phyloP scores from a whole-genome alignment of 2,888 invertebrate species.

The Eupithecia centaureata region DNA sequence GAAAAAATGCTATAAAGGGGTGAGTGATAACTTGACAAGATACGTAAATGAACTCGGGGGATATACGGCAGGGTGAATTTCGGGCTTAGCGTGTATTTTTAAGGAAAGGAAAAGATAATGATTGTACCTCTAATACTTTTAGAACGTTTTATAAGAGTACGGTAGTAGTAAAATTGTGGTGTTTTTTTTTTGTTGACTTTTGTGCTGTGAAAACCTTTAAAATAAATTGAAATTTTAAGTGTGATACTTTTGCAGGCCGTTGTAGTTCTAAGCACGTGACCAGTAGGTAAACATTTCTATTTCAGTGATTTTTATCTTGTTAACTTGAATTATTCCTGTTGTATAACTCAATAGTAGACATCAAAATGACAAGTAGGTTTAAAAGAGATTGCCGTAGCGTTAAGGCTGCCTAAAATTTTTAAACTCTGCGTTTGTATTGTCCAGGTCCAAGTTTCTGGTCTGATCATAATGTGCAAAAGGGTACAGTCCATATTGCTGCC shows the following conservation, averaged over 20 bases:
- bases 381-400: too few relatives aligned
- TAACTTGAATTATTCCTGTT: neutral
- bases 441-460: too few relatives aligned
- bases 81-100: conserved; percentile 1
- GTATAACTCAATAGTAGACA: neutral
- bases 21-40: conserved; percentile 51
- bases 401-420: too few relatives aligned
- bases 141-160: neutral
- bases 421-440: too few relatives aligned
- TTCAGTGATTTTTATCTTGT: neutral
- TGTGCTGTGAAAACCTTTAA: neutral
- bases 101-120: conserved; percentile 10
- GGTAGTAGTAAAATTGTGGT: neutral
- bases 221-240: too few relatives aligned
- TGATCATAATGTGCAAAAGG: too few relatives aligned
- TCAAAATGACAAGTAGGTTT: neutral
- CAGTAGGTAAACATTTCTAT: neutral
- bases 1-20: conserved; percentile 55
- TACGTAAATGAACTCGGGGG: conserved; percentile 31
- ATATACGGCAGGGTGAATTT: conserved; percentile 15
- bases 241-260: too few relatives aligned
- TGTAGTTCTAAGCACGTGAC: too few relatives aligned
- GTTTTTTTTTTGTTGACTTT: conserved; percentile 1
- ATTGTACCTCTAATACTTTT: conserved; percentile 3
- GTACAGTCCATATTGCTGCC: too few relatives aligned